phyloP scores from a whole-genome alignment of 2,888 invertebrate genomes.

The Cantharis nigra region DNA sequence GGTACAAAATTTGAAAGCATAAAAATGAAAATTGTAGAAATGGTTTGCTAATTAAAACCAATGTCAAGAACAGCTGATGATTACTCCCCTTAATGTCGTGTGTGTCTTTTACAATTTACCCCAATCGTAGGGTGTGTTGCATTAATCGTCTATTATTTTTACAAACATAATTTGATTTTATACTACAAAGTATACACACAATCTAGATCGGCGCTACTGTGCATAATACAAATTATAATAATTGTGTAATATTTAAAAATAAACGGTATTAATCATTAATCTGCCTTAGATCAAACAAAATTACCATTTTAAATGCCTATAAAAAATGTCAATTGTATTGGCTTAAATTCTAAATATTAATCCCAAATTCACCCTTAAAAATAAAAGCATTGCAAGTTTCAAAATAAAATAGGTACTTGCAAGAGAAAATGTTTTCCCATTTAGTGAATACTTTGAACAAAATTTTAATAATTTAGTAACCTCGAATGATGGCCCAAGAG shows the following conservation, averaged over 20 bases:
- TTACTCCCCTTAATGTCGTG: background rate
- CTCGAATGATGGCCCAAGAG: background rate
- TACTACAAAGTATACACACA: background rate
- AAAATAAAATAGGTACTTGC: background rate
- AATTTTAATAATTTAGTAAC: background rate
- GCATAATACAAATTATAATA: background rate
- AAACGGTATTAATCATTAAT: background rate
- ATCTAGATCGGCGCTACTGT: background rate
- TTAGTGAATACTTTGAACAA: background rate
- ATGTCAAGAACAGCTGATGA: no score
- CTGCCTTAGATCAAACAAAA: background rate
- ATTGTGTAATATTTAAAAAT: background rate
- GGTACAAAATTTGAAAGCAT: no score
- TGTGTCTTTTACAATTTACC: background rate
- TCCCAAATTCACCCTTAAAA: background rate
- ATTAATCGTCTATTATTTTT: background rate
- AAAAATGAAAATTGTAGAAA: no score
- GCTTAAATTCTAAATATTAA: background rate
- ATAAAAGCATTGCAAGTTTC: background rate
- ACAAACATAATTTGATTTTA: background rate
- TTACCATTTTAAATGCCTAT: background rate
- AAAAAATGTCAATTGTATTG: background rate
- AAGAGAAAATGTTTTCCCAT: background rate
- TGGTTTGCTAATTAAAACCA: no score
- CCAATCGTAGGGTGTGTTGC: background rate